Base-by-base conservation (phyloP, 2,113 vertebrate species). In the Alligator mississippiensis region DNA sequence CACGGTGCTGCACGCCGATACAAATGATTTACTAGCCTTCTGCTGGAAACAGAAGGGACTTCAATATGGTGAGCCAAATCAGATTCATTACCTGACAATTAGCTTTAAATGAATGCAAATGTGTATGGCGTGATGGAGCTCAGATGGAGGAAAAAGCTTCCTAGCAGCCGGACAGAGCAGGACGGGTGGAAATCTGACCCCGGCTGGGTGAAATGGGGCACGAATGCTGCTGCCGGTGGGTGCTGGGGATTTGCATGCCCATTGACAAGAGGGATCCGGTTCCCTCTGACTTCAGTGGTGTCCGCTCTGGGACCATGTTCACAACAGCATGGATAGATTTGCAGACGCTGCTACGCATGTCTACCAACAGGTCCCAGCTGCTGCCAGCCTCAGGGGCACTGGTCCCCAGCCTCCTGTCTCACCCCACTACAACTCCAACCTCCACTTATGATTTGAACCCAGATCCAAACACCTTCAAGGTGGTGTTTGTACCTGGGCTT, bases 41-140 rank as follows among this genome's bases (percentile, higher is more conserved):
- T 94, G 84, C 88, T 90, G 90, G 90, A 94, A 97, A 87, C 63
- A 54, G 87, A 91, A 91, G 80, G 94, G 86, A 91, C 94, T 89
- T 96, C 92, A 97, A 92, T 77, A 79, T 85, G 93, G 86, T 72
- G 90, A 97, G 90, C 80, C 96, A 97, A 98, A 97, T 95, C 88
- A 92, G 95, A 95, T 97, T 98, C 55, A 92, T 97, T 97, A 97
- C 88, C 91, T 97, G 96, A 96, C 77, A 97, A 97, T 98, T 96
- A 97, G 87, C 90, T 97, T 92, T 92, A 95, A 96, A 96, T 97
- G 94, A 96, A 97, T 96, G 97, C 96, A 95, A 95, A 96, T 75
- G 90, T 84, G 84, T 89, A 78, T 85, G 3, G 87, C 62, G 81
- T 55, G 19, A 94, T 92, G 88, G 95, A 92, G 93, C 95, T 96